Conservation (phyloP, 2,888 invertebrate genomes). For the Macrophya alboannulata region DNA sequence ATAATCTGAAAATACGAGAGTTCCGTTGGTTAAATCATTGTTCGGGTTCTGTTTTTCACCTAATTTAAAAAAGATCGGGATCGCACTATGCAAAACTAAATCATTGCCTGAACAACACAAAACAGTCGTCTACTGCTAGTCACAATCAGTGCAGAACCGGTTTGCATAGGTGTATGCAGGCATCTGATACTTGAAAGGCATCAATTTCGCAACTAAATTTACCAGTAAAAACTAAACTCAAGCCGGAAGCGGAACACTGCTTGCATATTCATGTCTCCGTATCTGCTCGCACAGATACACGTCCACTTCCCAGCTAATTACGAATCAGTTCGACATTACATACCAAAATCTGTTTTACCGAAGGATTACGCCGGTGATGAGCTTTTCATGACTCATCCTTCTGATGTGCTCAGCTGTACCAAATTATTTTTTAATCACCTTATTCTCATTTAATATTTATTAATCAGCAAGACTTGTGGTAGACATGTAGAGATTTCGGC, state of each 20-base stretch:
- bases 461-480: background rate
- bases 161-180: background rate
- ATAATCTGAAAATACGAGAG: background rate
- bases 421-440: background rate
- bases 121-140: background rate
- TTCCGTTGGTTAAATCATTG: background rate
- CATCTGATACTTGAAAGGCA: background rate
- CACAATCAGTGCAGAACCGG: background rate
- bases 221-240: background rate
- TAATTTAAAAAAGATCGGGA: background rate
- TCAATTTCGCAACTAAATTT: background rate
- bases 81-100: background rate
- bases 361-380: conserved; percentile 82
- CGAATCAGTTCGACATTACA: conserved; percentile 56
- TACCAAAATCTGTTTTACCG: background rate
- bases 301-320: background rate
- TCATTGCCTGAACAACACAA: background rate
- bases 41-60: background rate
- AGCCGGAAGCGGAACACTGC: background rate
- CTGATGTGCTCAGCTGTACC: background rate
- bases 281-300: background rate
- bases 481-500: background rate
- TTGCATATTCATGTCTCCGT: background rate
- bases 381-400: conserved; percentile 72
- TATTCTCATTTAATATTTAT: background rate